These are phyloP conservation scores for Hyposoter dolosus DNA, from an alignment of 2,888 invertebrate species.

Conservation along the genomic window DNA sequence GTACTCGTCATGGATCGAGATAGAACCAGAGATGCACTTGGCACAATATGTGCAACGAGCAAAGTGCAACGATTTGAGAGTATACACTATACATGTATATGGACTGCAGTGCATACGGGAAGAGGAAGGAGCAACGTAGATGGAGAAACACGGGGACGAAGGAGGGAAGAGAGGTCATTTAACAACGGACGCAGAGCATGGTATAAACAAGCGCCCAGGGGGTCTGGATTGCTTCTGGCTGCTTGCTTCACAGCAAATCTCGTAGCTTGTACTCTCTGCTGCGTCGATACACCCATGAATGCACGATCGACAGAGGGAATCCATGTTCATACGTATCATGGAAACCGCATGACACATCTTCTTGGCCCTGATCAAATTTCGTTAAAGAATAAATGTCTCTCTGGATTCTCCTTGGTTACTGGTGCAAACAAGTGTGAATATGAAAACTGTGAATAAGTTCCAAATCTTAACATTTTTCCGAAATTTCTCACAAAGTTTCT, in stretches of 20 bases:
- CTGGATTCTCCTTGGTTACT: background rate
- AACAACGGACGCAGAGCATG: constrained; percentile 62
- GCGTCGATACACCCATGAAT: constrained; percentile 56
- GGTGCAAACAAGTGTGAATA: background rate
- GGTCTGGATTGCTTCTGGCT: constrained; percentile 68
- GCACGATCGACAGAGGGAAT: constrained; percentile 53
- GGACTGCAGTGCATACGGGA: background rate
- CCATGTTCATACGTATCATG: constrained; percentile 15
- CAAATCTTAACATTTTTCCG: background rate
- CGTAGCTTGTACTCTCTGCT: constrained; percentile 61
- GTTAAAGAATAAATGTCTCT: background rate
- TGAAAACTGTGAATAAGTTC: background rate
- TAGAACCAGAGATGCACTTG: constrained; percentile 43
- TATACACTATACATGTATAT: constrained; percentile 45
- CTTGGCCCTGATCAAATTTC: background rate
- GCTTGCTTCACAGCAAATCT: constrained; percentile 64
- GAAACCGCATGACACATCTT: constrained; percentile 39
- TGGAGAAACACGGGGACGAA: constrained; percentile 18
- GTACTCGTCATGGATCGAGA: constrained; percentile 22
- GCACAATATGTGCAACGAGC: constrained; percentile 55
- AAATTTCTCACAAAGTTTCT: background rate
- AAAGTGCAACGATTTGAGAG: constrained; percentile 57
- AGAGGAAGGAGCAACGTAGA: background rate
- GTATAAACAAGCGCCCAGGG: constrained; percentile 72
- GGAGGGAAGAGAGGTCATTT: constrained; percentile 53